Evolutionary conservation across 2,797 vertebrate genomes (phyloP).

Genomic region (Eremophila alpestris): DNA sequence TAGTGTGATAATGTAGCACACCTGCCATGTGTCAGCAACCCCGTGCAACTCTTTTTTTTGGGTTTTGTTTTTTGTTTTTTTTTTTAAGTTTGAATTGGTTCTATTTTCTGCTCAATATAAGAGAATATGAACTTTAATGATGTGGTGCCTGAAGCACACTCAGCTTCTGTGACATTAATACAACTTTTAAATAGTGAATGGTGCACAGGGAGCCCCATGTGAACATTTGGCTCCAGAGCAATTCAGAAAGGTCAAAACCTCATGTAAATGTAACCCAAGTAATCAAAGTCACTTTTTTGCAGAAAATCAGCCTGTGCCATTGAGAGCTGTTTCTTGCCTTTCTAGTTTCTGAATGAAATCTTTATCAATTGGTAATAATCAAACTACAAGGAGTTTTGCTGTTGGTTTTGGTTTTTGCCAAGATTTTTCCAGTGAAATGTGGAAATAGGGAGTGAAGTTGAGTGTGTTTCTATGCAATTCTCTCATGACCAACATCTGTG

Average conservation of each 20-base stretch:
- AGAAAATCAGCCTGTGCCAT: neutral
- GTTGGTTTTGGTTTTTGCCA: neutral
- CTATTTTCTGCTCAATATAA: neutral
- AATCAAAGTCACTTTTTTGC: slow-evolving; percentile 22
- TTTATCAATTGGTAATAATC: neutral
- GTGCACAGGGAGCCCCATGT: neutral
- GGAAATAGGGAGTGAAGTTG: neutral
- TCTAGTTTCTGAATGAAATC: neutral
- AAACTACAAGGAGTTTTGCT: neutral
- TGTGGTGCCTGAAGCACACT: neutral
- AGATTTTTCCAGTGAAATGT: neutral
- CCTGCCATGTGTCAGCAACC: neutral
- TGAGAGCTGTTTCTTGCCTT: neutral
- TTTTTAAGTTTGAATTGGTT: neutral
- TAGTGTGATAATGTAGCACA: neutral
- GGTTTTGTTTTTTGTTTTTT: neutral
- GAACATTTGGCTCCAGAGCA: neutral
- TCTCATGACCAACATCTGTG: neutral
- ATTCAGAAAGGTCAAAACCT: slow-evolving; percentile 37
- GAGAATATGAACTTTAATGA: neutral
- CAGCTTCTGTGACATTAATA: neutral
- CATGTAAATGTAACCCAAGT: neutral
- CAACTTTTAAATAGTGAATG: neutral
- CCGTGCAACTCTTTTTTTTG: rapidly evolving
- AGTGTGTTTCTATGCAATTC: neutral